Percentiles rank a stretch among this genome's conserved stretches.
These are phyloP conservation scores for Uria lomvia DNA, from an alignment of 2,113 vertebrate genomes.

Conservation along the genomic window DNA sequence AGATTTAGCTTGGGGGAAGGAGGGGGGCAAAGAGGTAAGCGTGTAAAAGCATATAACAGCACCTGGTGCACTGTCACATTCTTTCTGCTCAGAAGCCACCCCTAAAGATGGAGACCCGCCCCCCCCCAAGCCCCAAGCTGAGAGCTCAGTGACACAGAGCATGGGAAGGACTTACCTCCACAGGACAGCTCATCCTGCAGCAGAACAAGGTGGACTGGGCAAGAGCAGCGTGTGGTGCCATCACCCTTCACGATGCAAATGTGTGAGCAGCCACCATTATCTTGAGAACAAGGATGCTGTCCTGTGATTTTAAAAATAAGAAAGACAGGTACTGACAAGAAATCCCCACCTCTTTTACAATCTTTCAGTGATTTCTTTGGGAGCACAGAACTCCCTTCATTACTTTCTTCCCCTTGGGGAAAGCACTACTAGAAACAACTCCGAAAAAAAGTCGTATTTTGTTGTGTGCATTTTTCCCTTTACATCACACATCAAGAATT, in stretches of 20 bases:
- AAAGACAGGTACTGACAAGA: background rate
- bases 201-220: slow-evolving; percentile 92
- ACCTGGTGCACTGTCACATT: background rate
- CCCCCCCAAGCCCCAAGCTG: background rate
- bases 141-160: background rate
- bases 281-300: slow-evolving; percentile 92
- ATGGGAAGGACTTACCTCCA: slow-evolving; percentile 78
- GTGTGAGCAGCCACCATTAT: slow-evolving; percentile 96
- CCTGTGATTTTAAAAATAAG: slow-evolving; percentile 68
- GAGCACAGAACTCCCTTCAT: background rate
- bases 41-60: background rate
- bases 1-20: background rate
- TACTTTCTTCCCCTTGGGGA: background rate
- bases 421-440: background rate
- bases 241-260: slow-evolving; percentile 97
- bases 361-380: background rate
- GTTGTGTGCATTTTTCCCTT: background rate
- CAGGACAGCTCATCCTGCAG: slow-evolving; percentile 94
- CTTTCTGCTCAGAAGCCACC: background rate
- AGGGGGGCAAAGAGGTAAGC: background rate
- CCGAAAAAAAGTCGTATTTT: background rate
- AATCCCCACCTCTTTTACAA: background rate
- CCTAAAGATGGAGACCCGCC: background rate
- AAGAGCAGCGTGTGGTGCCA: slow-evolving; percentile 93
- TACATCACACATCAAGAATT: background rate